Evolutionary conservation across 2,797 vertebrate species (phyloP), one percentile per base, ranked within the genome.

Genomic region (Bovichtus diacanthus): DNA sequence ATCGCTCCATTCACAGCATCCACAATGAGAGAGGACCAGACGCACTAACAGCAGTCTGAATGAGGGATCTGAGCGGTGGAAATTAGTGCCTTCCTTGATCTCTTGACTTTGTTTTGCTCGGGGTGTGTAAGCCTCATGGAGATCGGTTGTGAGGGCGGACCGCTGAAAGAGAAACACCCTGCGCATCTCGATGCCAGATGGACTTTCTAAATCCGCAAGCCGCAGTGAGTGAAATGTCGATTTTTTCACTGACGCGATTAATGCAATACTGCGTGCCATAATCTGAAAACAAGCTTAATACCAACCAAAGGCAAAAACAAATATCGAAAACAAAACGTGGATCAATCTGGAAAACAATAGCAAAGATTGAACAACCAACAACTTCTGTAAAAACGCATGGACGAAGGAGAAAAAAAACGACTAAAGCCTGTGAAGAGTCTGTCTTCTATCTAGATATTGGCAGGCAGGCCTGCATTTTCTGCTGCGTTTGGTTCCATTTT

Each of bases 171-270:
- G 59, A 72, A 80, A 56, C 56, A 76, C 38, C 25, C 60, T 55
- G 66, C 53, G 72, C 76, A 74, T 79, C 81, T 76, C 74, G 29
- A 58, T 85, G 81, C 80, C 89, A 92, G 86, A 91, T 90, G 90
- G 91, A 92, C 79, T 86, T 86, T 83, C 39, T 78, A 84, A 89
- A 92, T 86, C 85, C 71, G 68, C 78, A 62, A 82, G 38, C 81
- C 66, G 80, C 87, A 90, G 84, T 87, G 83, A 87, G 69, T 85
- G 85, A 79, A 72, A 83, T 59, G 73, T 68, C 47, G 56, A 63
- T 77, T 84, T 82, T 78, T 74, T 85, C 78, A 80, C 73, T 77
- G 61, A 85, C 74, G 69, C 53, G 46, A 49, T 55, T 67, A 80
- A 80, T 66, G 23, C 65, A 50, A 74, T 39, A 15, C 41, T 70